These are phyloP conservation scores for Cherax destructor DNA, from an alignment of 1,140 invertebrate species.

Conservation along the genomic window DNA sequence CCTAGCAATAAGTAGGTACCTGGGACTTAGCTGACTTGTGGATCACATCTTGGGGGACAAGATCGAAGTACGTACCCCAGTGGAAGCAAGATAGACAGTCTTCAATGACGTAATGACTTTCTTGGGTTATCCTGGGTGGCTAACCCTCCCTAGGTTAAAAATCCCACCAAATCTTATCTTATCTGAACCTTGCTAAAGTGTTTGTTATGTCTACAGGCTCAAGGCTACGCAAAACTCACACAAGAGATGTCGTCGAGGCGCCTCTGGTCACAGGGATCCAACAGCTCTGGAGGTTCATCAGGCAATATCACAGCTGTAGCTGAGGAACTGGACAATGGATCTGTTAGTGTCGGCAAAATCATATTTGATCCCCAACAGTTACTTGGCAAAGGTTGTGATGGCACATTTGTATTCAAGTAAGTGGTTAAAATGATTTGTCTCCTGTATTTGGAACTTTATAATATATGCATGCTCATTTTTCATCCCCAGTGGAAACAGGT, in stretches of 20 bases:
- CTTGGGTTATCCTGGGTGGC: too few relatives aligned
- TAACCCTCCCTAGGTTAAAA: too few relatives aligned
- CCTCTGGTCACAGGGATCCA: slow-evolving; percentile 56
- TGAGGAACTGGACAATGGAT: slow-evolving; percentile 84
- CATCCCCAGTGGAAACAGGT: too few relatives aligned
- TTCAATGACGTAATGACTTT: too few relatives aligned
- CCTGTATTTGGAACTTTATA: too few relatives aligned
- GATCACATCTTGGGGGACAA: too few relatives aligned
- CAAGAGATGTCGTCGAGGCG: slow-evolving; percentile 60
- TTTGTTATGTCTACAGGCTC: slow-evolving; percentile 20
- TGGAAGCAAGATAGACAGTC: too few relatives aligned
- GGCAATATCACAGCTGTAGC: slow-evolving; percentile 76
- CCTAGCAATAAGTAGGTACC: too few relatives aligned
- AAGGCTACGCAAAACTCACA: slow-evolving; percentile 46
- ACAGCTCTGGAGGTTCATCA: slow-evolving; percentile 71
- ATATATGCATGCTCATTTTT: too few relatives aligned
- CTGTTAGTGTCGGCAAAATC: slow-evolving; percentile 91
- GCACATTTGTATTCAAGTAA: slow-evolving; percentile 96
- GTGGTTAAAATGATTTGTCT: slow-evolving; percentile 31
- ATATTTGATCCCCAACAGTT: slow-evolving; percentile 89
- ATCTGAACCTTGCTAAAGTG: background rate
- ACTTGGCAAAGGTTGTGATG: slow-evolving; percentile 98
- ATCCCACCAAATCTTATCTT: too few relatives aligned
- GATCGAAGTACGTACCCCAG: too few relatives aligned
- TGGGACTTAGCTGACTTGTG: too few relatives aligned